phyloP scores from a whole-genome alignment of 1,140 invertebrate genomes.

The Calosoma granatense region DNA sequence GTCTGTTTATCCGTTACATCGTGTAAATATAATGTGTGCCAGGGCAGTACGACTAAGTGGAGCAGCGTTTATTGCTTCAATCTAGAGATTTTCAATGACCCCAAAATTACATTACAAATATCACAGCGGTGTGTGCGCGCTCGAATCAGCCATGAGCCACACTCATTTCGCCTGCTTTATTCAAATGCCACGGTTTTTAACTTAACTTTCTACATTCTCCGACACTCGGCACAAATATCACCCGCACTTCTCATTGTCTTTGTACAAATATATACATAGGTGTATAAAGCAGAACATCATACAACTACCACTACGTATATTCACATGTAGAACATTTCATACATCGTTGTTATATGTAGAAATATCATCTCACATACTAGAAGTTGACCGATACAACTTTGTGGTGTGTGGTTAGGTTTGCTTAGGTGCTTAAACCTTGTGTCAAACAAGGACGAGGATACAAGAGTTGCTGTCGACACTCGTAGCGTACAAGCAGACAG shows the following conservation, averaged over 20 bases:
- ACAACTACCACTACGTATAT: too few relatives aligned
- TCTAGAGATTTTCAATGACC: slow-evolving; percentile 12
- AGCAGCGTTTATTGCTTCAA: slow-evolving; percentile 9
- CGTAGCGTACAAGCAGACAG: neutral
- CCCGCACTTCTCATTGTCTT: neutral
- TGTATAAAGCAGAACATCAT: too few relatives aligned
- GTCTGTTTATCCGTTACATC: too few relatives aligned
- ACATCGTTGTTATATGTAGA: too few relatives aligned
- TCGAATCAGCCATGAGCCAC: neutral
- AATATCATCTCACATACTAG: too few relatives aligned
- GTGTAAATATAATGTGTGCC: too few relatives aligned
- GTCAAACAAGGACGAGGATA: neutral
- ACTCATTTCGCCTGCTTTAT: neutral
- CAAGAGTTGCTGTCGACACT: neutral
- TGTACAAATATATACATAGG: too few relatives aligned
- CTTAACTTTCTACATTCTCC: slow-evolving; percentile 3
- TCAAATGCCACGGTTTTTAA: slow-evolving; percentile 6
- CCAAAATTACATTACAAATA: slow-evolving; percentile 13
- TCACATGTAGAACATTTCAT: too few relatives aligned
- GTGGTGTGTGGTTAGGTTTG: too few relatives aligned
- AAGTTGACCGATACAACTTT: too few relatives aligned
- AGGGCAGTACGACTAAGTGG: slow-evolving; percentile 7
- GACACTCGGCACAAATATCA: neutral
- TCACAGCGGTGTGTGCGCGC: neutral
- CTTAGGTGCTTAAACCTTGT: slow-evolving; percentile 1